Evolutionary conservation across 2,888 invertebrate species (phyloP), one percentile per base, ranked within the genome.

Genomic region (Meiosimyza platycephala): DNA sequence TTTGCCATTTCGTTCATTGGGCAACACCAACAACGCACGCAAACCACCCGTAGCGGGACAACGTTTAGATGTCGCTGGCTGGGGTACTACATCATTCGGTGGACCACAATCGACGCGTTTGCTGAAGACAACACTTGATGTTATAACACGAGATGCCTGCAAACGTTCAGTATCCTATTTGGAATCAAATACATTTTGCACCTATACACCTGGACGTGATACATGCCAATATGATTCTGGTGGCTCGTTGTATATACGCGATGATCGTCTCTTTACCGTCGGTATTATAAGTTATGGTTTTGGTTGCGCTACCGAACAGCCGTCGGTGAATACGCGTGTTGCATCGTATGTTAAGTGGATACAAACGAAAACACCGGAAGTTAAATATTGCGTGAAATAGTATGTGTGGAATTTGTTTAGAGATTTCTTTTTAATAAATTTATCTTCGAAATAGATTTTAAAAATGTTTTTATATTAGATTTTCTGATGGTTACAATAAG

Each of bases 301-400:
- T 47, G 88, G 82, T 48, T 92, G 92, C 79, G 91, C 88, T 12
- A 79, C 86, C 1, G 78, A 78, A 9, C 78, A 79, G 70, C 90
- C 91, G 1, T 88, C 88, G 48, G 87, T 91, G 3, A 91, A 91
- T 80, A 89, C 89, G 0, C 87, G 90, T 71, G 87, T 92, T 4
- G 88, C 90, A n/a, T 85, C 88, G 1, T 90, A 87, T 81, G 76
- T 92, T 3, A 83, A 88, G 15, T 92, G 92, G 91, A 90, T 92
- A 60, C 78, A 85, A 12, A 75, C 77, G 33, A 83, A 83, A 64
- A 87, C 87, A 6, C 80, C 82, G 40, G 85, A 87, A 71, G 81
- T 77, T 40, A 79, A 80, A n/a, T 85, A 85, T 79, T 85, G 85
- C 71, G 69, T 77, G 4, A 80, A 78, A 71, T 78, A 76, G 68